Conservation (phyloP, 1,140 invertebrate species). For the Ridgeia piscesae region DNA sequence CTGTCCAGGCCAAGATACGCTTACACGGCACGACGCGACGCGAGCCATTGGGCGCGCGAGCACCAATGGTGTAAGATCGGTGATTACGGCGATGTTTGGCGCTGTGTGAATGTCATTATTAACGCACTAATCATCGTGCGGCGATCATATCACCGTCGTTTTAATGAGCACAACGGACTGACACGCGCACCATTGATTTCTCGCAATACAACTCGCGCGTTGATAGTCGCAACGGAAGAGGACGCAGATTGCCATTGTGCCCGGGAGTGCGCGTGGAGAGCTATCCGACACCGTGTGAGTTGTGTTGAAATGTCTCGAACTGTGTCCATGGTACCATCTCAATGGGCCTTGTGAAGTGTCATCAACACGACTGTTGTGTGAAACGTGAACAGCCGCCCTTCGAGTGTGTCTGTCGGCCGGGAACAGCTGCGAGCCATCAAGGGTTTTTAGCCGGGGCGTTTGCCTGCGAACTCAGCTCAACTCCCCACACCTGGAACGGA, state of each 20-base stretch:
- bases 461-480: not conserved
- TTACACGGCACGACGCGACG: not conserved
- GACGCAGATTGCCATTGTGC: not conserved
- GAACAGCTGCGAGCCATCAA: too few species aligned
- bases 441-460: too few species aligned
- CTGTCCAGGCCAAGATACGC: not conserved
- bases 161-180: not conserved
- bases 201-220: not conserved
- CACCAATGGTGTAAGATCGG: not conserved
- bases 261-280: not conserved
- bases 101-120: not conserved
- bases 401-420: not conserved
- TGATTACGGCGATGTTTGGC: not conserved
- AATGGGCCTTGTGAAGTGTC: not conserved
- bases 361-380: not conserved
- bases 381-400: not conserved
- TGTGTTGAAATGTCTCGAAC: not conserved
- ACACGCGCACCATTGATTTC: not conserved
- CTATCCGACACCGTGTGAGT: not conserved
- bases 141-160: not conserved
- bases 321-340: not conserved
- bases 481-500: not conserved
- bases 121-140: not conserved
- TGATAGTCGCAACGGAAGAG: not conserved
- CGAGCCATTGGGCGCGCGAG: not conserved